Conservation (phyloP, 2,888 invertebrate genomes). For the Perdita meconis region DNA sequence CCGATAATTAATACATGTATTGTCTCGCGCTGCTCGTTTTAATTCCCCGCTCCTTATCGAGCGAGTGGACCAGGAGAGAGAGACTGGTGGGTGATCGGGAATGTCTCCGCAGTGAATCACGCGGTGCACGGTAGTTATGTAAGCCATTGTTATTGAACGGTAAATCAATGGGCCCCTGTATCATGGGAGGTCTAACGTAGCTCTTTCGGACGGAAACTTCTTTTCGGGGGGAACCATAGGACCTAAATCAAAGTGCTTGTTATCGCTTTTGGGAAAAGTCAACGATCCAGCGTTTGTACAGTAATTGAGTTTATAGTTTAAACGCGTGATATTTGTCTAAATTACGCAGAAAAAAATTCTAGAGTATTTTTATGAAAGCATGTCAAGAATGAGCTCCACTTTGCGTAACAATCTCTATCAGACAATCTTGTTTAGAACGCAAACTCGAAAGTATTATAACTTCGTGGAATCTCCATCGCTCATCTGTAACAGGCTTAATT, state of each 20-base stretch:
- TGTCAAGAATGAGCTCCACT: too few relatives aligned
- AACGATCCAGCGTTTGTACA: too few relatives aligned
- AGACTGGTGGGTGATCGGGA: constrained; percentile 45
- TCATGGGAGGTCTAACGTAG: constrained; percentile 40
- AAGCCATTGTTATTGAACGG: constrained; percentile 55
- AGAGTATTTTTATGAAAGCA: too few relatives aligned
- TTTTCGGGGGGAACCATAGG: constrained; percentile 13
- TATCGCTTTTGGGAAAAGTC: neutral
- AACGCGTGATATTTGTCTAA: neutral
- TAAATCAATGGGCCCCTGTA: constrained; percentile 47
- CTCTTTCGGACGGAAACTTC: neutral
- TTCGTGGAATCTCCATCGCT: neutral
- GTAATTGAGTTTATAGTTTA: too few relatives aligned
- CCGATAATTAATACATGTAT: constrained; percentile 59
- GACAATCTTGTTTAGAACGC: neutral
- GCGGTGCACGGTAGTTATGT: constrained; percentile 51
- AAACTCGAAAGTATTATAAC: neutral
- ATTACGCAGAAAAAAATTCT: too few relatives aligned
- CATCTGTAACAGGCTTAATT: neutral
- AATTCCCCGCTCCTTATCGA: constrained; percentile 35
- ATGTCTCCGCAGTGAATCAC: constrained; percentile 56
- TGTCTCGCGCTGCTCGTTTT: constrained; percentile 25
- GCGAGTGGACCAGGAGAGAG: neutral
- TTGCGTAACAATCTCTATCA: neutral
- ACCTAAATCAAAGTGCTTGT: neutral